Base-by-base conservation (phyloP, 1,140 invertebrate genomes). In the Ostrea edulis region DNA sequence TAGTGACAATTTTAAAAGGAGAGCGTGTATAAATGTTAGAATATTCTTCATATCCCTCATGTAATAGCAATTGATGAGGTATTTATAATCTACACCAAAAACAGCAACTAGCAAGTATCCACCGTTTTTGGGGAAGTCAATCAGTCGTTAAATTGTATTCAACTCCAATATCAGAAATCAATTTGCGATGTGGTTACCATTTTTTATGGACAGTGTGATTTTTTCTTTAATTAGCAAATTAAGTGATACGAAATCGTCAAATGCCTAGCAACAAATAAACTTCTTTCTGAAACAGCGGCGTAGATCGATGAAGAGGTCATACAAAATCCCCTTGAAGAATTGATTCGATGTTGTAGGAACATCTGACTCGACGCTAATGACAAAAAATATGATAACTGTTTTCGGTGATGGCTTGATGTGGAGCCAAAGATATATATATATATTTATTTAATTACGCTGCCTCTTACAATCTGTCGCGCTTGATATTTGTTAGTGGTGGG, bases 201-300 rank as follows among this genome's bases (percentile, higher is more conserved):
- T 17, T 44, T 62, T 62, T 62, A 62, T 44, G 55, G n/a, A n/a
- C 17, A 62, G 17, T 62, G 7, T 17, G 55, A 62, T 62, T 62
- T 62, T 62, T 62, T 62, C 55, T 62, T 17, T 62, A 62, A 62
- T 62, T 62, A 62, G 55, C 55, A 62, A 62, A 62, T 62, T 62
- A 62, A 62, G 55, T 62, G 55, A 62, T 62, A 62, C n/a, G 55
- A n/a, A 62, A 5, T 62, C 55, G 55, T 62, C 12, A 62, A 20
- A 62, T 62, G 55, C 55, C 55, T 62, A 62, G 55, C 55, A 17
- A 62, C 55, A n/a, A 62, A 62, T 62, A 62, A 62, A 62, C 17
- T 62, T 62, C 12, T 62, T 62, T 62, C 55, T 20, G 55, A 62
- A 62, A 20, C n/a, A 20, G 17, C 55, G 20, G 55, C 7, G 17